phyloP scores from a whole-genome alignment of 2,113 vertebrate genomes.

The Elgaria multicarinata region DNA sequence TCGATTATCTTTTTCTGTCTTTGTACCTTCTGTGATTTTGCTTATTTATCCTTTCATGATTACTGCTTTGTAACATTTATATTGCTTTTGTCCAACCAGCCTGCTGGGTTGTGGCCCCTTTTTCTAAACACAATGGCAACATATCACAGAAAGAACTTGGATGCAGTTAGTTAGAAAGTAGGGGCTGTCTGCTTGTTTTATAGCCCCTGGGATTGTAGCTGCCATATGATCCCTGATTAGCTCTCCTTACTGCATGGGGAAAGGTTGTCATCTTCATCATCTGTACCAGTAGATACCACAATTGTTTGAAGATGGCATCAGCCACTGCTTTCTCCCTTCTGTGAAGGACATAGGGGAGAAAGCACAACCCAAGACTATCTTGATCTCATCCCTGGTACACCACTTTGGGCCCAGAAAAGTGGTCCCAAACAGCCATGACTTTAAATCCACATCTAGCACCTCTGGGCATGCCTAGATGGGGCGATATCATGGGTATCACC shows the following conservation, averaged over 20 bases:
- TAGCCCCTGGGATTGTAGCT: not conserved
- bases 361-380: not conserved
- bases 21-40: not conserved
- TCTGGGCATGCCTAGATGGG: too few relatives aligned
- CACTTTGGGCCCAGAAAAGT: not conserved
- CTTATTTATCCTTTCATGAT: slow-evolving; percentile 7
- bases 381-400: not conserved
- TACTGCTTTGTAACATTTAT: slow-evolving; percentile 1
- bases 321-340: not conserved
- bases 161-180: not conserved
- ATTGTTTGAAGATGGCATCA: not conserved
- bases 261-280: not conserved
- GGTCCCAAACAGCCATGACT: too few relatives aligned
- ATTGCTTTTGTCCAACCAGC: not conserved
- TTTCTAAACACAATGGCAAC: not conserved
- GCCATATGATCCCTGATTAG: not conserved
- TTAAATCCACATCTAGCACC: too few relatives aligned
- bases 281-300: not conserved
- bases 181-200: not conserved
- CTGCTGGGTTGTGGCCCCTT: not conserved
- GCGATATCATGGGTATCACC: too few relatives aligned
- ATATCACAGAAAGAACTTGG: not conserved
- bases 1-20: not conserved
- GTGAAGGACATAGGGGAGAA: not conserved
- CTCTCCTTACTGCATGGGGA: not conserved